phyloP scores from a whole-genome alignment of 2,113 vertebrate genomes.

The Grantiella picta region DNA sequence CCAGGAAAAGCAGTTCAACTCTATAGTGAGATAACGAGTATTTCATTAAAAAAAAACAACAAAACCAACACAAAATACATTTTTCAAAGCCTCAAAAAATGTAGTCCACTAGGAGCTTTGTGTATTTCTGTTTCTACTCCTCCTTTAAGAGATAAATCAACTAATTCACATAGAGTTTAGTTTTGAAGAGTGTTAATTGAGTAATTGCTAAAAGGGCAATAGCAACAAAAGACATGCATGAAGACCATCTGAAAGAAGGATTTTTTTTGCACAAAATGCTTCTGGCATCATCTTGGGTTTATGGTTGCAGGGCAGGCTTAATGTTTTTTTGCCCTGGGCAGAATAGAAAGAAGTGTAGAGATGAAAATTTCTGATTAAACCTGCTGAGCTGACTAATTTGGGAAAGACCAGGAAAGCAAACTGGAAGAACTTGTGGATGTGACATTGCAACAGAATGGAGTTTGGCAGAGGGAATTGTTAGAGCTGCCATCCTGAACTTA shows the following conservation, averaged over 20 bases:
- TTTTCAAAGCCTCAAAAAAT: background rate
- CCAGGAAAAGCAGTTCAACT: constrained; percentile 25
- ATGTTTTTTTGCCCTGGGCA: background rate
- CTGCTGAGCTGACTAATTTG: background rate
- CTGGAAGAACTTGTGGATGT: background rate
- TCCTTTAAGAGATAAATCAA: background rate
- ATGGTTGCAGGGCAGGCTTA: rapidly evolving
- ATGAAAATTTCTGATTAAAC: background rate
- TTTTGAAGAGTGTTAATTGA: background rate
- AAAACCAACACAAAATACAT: background rate
- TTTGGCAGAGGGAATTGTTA: background rate
- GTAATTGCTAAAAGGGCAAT: background rate
- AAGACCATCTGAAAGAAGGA: background rate
- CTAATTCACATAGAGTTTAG: background rate
- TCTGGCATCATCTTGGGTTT: background rate
- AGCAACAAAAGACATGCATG: background rate
- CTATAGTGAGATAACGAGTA: background rate
- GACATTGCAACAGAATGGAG: background rate
- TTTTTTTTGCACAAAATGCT: background rate
- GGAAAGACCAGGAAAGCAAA: background rate
- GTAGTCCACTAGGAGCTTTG: background rate
- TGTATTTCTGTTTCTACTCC: background rate
- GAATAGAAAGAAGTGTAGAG: background rate
- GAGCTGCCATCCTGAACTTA: background rate
- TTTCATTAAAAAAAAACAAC: background rate